These are phyloP conservation scores for Triplophysa tibetana DNA, from an alignment of 2,113 vertebrate genomes.

Conservation along the genomic window DNA sequence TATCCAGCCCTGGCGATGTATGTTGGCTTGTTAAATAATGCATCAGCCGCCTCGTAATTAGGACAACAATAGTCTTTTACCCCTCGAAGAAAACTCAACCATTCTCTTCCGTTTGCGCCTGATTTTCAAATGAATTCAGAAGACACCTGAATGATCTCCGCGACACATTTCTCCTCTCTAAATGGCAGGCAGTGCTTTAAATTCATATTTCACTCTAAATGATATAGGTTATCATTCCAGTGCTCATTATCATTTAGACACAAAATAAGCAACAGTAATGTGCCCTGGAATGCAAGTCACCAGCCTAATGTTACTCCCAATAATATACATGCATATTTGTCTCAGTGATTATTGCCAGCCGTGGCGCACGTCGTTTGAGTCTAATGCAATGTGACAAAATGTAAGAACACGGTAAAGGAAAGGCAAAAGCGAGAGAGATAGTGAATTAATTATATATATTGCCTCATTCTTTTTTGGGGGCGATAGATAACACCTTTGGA, in stretches of 20 bases:
- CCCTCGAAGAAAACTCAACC: conserved; percentile 62
- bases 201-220: conserved; percentile 73
- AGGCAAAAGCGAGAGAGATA: conserved; percentile 50
- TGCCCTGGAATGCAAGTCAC: conserved; percentile 69
- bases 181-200: conserved; percentile 71
- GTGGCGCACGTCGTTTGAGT: conserved; percentile 62
- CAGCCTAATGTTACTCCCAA: conserved; percentile 68
- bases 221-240: conserved; percentile 75
- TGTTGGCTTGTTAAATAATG: conserved; percentile 80
- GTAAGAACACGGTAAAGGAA: conserved; percentile 74
- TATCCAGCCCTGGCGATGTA: conserved; percentile 73
- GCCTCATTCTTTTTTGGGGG: conserved; percentile 58
- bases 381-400: conserved; percentile 80
- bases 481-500: conserved; percentile 77
- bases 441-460: conserved; percentile 76
- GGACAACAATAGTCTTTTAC: conserved; percentile 78
- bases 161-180: conserved; percentile 58
- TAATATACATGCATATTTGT: conserved; percentile 72
- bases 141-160: conserved; percentile 73
- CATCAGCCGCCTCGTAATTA: conserved; percentile 76
- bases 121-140: conserved; percentile 68
- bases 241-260: conserved; percentile 81
- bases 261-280: conserved; percentile 78
- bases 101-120: conserved; percentile 43
- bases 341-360: conserved; percentile 69